Evolutionary conservation across 2,797 vertebrate genomes (phyloP), one percentile per base, ranked within the genome.

Genomic region (Phalanger gymnotis): DNA sequence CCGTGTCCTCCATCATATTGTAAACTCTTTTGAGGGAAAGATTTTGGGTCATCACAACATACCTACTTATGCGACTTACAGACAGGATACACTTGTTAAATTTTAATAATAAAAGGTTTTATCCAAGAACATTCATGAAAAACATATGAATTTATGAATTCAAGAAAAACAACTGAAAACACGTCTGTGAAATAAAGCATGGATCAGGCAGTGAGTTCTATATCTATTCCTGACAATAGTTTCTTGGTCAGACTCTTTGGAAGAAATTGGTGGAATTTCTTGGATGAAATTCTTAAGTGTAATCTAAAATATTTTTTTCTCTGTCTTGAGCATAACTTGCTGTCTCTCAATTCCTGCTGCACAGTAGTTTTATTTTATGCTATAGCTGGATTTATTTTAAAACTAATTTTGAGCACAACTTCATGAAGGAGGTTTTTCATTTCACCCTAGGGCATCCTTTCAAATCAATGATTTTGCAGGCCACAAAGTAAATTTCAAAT

Each of bases 401-500:
- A 96, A 94, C 91, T 66, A 52, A 25, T 58, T 73, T 90, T 90
- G 30, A 53, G 12, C 53, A 90, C 90, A 30, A 90, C 90, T 91
- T 93, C 56, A 91, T 19, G 30, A 0, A n/a, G 66, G 53, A 57
- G 40, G 89, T 92, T 96, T 81, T 95, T 90, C 47, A 81, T 90
- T 90, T 94, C 93, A 92, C 53, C 54, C 56, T 13, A 90, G 53
- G 92, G 94, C 1, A 12, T 53, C 51, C 57, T n/a, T 53, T 73
- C 87, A 96, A 95, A 93, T 95, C 90, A 94, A 54, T 94, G 87
- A 91, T 34, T 90, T 54, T 90, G 51, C 89, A 94, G 53, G 87
- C 2, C 51, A 27, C 16, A 87, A 95, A 97, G 55, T 47, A 90
- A 55, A 16, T 90, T 30, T 61, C 28, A 92, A 93, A 66, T 92